Evolutionary conservation across 1,140 invertebrate species (phyloP), one percentile per base, ranked within the genome.

Genomic region (Scylla paramamosain): DNA sequence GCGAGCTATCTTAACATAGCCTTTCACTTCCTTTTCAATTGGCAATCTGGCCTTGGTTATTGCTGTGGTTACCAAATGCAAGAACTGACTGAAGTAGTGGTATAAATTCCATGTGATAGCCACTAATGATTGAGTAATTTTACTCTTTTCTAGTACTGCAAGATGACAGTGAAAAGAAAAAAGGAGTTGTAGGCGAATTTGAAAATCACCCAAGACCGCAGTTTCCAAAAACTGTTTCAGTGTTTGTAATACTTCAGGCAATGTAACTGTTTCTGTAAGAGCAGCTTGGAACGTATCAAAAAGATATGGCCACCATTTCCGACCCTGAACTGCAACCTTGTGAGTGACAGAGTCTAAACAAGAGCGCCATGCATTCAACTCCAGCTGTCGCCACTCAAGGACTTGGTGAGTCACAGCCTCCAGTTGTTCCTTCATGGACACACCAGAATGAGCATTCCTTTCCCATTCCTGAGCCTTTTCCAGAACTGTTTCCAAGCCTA

Each of bases 1-100:
- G 52, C 98, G 97, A n/a, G 98, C 98, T 84, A 99, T 99, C 97
- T 99, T 99, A 0, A 99, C 98, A 97, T 99, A 99, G 95, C 99
- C 98, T 95, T 98, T 98, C 0, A 99, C 96, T 97, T 99, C 98
- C 97, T 99, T 99, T 96, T 99, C 98, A 95, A 99, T 98, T 0
- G 99, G 98, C 0, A 97, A 96, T 92, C 98, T 97, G 10, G 98
- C 97, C 7, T 97, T 97, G 31, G 98, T 97, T 1, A 99, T 98
- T 91, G 97, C 97, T 0, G 97, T 97, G 0, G 97, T 96, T 0
- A 99, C 97, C 96, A 97, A 97, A 0, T 97, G 95, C 0, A 97
- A 96, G 96, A 99, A 99, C 96, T 99, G 98, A 0, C 97, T 97
- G 96, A 99, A 99, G 97, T 99, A 99, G 96, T 98, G 97, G 96